Conservation (phyloP, 2,113 vertebrate species). For the Heloderma charlesbogerti region DNA sequence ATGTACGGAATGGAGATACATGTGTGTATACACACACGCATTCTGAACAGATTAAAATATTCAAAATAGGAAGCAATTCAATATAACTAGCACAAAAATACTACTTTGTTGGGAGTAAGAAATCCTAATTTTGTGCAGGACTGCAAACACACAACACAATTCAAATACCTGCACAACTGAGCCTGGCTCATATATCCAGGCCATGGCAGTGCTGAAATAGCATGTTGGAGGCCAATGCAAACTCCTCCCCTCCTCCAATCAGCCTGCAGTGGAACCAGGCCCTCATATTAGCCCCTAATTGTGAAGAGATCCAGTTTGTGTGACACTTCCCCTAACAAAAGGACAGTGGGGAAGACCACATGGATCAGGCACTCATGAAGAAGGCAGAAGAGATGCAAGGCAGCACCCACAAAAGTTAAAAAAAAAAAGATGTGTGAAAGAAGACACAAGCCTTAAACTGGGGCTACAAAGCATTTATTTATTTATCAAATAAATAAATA, state of each 20-base stretch:
- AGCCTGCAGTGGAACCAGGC: no score
- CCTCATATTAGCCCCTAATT: neutral
- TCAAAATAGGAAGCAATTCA: neutral
- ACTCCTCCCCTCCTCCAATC: neutral
- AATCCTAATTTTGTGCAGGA: neutral
- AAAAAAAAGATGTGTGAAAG: neutral
- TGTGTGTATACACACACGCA: neutral
- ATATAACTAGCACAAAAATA: neutral
- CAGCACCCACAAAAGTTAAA: neutral
- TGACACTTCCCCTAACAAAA: neutral
- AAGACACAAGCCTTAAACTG: neutral
- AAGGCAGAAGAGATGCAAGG: neutral
- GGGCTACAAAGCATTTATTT: neutral
- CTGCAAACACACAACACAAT: neutral
- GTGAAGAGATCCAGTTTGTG: neutral
- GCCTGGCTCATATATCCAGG: neutral
- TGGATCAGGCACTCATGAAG: neutral
- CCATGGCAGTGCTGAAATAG: neutral
- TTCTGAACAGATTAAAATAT: constrained; percentile 23
- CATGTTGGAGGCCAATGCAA: neutral
- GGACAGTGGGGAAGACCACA: neutral
- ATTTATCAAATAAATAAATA: no score
- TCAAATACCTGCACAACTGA: neutral
- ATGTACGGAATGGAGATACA: neutral
- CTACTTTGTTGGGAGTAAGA: neutral